A percentile compares a stretch with the other conserved stretches of the same genome.
Conservation (phyloP, 1,140 invertebrate genomes). For the Ceratina calcarata region DNA sequence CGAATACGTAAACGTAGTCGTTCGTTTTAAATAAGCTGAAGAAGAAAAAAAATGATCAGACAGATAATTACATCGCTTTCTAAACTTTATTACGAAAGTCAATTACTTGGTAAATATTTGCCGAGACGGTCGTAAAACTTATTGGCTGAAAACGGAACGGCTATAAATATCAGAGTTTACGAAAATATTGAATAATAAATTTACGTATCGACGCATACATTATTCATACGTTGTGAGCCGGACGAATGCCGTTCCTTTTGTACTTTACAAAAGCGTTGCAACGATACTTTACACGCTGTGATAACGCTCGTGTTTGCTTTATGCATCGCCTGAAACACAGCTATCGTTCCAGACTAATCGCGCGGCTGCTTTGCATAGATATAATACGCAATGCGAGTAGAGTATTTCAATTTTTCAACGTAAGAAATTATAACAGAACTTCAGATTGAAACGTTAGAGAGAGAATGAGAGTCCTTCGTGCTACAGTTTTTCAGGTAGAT, state of each 20-base stretch:
- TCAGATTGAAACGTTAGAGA: too few relatives aligned
- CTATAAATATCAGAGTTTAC: conserved; percentile 4
- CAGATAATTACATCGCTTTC: background rate
- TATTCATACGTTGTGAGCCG: conserved; percentile 19
- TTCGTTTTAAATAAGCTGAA: too few relatives aligned
- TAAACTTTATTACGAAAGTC: background rate
- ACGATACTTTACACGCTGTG: background rate
- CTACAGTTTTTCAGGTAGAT: too few relatives aligned
- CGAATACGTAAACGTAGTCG: too few relatives aligned
- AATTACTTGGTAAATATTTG: background rate
- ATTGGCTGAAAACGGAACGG: background rate
- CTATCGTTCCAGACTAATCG: conserved; percentile 1
- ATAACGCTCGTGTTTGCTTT: conserved; percentile 21
- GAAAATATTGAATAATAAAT: conserved; percentile 5
- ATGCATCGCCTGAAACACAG: background rate
- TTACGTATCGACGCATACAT: background rate
- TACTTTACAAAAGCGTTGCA: conserved; percentile 36
- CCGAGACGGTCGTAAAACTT: background rate
- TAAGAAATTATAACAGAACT: too few relatives aligned
- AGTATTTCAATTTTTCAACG: background rate
- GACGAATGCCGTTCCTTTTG: conserved; percentile 12
- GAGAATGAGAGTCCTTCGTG: too few relatives aligned
- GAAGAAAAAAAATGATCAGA: background rate
- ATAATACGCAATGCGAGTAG: background rate
- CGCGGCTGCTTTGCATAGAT: conserved; percentile 16